Conservation (phyloP, 2,113 vertebrate species). For the Eptesicus fuscus region DNA sequence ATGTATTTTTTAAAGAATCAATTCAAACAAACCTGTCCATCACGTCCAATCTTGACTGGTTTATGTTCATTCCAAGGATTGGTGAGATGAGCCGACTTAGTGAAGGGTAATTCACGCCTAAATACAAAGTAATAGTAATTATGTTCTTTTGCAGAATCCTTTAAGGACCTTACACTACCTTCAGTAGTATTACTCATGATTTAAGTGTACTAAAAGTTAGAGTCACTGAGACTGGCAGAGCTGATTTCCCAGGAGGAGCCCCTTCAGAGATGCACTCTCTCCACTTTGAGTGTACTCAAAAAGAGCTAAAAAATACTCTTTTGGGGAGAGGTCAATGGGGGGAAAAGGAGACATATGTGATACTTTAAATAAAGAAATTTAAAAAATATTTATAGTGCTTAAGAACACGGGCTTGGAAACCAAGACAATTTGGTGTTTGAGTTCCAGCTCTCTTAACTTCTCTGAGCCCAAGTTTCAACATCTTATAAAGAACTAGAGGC, state of each 20-base stretch:
- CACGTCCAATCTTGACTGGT: slow-evolving; percentile 97
- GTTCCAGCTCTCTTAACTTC: neutral
- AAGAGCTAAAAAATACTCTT: neutral
- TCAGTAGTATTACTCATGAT: neutral
- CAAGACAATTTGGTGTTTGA: neutral
- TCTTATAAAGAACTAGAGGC: neutral
- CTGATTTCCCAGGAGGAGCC: neutral
- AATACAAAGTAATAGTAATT: slow-evolving; percentile 73
- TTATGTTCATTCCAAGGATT: slow-evolving; percentile 99
- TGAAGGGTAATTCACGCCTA: slow-evolving; percentile 97
- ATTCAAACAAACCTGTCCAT: slow-evolving; percentile 91
- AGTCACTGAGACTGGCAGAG: neutral
- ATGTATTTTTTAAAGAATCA: neutral
- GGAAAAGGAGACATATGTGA: no score
- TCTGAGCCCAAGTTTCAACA: neutral
- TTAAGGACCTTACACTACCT: neutral
- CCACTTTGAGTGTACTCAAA: neutral
- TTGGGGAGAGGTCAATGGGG: no score
- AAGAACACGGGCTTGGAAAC: neutral
- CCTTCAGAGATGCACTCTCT: neutral
- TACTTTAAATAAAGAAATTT: no score
- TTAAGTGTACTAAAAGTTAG: slow-evolving; percentile 26
- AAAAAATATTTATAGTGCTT: neutral
- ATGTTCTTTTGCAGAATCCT: neutral
- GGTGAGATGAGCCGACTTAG: slow-evolving; percentile 95